Evolutionary conservation across 2,888 invertebrate genomes (phyloP), one percentile per base, ranked within the genome.

Genomic region (Atrina japonica): DNA sequence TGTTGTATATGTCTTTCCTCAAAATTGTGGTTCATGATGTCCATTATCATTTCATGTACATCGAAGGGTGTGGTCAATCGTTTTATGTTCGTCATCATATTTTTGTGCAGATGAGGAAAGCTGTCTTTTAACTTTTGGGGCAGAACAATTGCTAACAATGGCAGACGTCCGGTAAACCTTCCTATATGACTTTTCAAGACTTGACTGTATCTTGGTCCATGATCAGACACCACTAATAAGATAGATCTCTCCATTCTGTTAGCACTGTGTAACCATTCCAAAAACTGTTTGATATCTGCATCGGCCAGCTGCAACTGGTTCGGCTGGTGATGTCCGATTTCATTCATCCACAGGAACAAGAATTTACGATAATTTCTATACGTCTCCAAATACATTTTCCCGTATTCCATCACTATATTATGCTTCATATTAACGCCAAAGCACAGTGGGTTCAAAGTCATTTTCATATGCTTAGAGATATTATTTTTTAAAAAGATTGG

Each of bases 321-420:
- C 61, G 97, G 92, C 85, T 93, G 94, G 86, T 97, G 96, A 87
- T 97, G 97, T 3, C 95, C 95, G 83, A 96, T 91, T 61, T 95
- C 94, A 0, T 94, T 94, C 73, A 95, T 93, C 96, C 97, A 97
- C 86, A 95, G 94, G 82, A 97, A 95, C 0, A 94, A 95, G 89
- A 97, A 96, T 83, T 94, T 94, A n/a, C 93, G 92, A 2, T 93
- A 92, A 0, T 91, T 86, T 59, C 91, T 91, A 87, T 95, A 93
- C 3, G 91, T 91, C 0, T 91, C 90, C 0, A 94, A 92, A 70
- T 95, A 93, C 43, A 86, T 78, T 29, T 77, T 56, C 23, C 14
- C 45, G 30, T 66, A 66, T 21, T 56, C 43, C 7, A 66, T 25
- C 27, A 66, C 21, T 23, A 56, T 43, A 25, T 56, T 55, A 35